Percentiles rank a stretch among this genome's conserved stretches.
Evolutionary conservation across 2,113 vertebrate species (phyloP).

Genomic region (Dasyurus viverrinus): DNA sequence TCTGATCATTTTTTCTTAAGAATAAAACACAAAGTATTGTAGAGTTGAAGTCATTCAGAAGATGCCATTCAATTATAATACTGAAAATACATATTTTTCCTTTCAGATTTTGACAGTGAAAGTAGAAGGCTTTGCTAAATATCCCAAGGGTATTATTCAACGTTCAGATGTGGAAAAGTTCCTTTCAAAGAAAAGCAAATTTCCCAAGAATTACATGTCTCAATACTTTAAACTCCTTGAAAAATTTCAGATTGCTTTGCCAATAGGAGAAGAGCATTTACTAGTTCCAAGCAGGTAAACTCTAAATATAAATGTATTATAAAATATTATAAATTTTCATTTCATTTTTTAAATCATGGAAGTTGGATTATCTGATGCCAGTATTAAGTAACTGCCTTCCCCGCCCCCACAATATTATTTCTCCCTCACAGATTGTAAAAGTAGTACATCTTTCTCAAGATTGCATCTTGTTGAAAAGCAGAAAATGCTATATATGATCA

Average conservation of each 20-base stretch:
- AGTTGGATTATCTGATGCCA: slow-evolving; percentile 27
- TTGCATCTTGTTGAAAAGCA: neutral
- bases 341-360: slow-evolving; percentile 38
- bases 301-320: slow-evolving; percentile 23
- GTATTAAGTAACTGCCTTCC: neutral
- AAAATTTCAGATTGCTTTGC: slow-evolving; percentile 96
- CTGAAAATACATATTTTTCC: slow-evolving; percentile 45
- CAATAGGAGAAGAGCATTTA: slow-evolving; percentile 92
- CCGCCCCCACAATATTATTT: neutral
- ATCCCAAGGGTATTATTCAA: slow-evolving; percentile 90
- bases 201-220: slow-evolving; percentile 90
- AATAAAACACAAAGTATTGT: slow-evolving; percentile 16
- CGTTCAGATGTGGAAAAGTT: slow-evolving; percentile 90
- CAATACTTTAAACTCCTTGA: slow-evolving; percentile 96
- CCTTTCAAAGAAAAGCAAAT: slow-evolving; percentile 90
- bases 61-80: slow-evolving; percentile 39
- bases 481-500: neutral
- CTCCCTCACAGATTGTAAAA: neutral
- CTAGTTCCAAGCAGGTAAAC: slow-evolving; percentile 95
- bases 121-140: slow-evolving; percentile 85
- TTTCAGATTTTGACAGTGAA: slow-evolving; percentile 88
- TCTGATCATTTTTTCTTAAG: neutral
- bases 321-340: neutral
- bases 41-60: slow-evolving; percentile 34
- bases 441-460: neutral